These are phyloP conservation scores for Rapana venosa DNA, from an alignment of 2,888 invertebrate genomes.

Conservation along the genomic window DNA sequence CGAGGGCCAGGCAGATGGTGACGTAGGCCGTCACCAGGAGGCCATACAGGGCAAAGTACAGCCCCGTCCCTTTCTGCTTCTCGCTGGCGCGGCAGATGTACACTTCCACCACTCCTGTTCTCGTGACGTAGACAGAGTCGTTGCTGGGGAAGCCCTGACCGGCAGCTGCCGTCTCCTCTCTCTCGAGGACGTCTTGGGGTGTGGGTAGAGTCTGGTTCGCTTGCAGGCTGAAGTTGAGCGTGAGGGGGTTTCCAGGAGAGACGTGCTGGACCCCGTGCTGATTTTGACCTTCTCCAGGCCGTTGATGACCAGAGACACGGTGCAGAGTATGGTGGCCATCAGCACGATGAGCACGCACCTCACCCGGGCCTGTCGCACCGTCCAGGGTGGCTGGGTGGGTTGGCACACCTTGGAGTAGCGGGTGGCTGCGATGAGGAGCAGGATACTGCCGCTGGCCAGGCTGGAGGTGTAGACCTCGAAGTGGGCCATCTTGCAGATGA, in stretches of 20 bases:
- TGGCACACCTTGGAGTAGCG: constrained; percentile 49
- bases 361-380: constrained; percentile 31
- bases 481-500: constrained; percentile 47
- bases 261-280: neutral
- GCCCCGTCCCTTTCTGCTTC: constrained; percentile 28
- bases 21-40: constrained; percentile 39
- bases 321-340: constrained; percentile 32
- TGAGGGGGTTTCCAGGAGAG: neutral
- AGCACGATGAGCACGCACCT: constrained; percentile 16
- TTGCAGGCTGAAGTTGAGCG: neutral
- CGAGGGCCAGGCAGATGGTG: constrained; percentile 25
- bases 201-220: neutral
- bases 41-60: constrained; percentile 35
- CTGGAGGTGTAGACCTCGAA: constrained; percentile 46
- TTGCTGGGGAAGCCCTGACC: neutral
- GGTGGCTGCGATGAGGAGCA: constrained; percentile 48
- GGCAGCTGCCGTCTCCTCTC: neutral
- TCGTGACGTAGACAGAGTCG: neutral
- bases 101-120: constrained; percentile 20
- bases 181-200: neutral
- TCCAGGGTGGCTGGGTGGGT: constrained; percentile 42
- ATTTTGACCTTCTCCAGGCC: constrained; percentile 42
- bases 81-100: constrained; percentile 47
- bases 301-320: constrained; percentile 46
- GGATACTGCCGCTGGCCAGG: constrained; percentile 47